A percentile compares a stretch with the other conserved stretches of the same genome.
These are phyloP conservation scores for Protula sp. DNA, from an alignment of 2,888 invertebrate genomes.

Conservation along the genomic window DNA sequence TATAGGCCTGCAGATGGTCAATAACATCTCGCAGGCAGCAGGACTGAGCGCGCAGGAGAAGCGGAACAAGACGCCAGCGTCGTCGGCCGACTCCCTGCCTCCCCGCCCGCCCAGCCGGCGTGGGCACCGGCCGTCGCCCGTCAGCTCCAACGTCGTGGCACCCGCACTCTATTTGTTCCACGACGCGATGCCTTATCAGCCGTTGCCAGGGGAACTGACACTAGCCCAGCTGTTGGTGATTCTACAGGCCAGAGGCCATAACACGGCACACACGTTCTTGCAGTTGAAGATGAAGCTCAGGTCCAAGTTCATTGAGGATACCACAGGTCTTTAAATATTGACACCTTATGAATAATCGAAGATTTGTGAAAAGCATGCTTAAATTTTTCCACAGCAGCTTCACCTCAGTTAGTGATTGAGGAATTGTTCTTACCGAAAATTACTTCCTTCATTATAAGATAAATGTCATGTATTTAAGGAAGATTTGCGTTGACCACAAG, in stretches of 20 bases:
- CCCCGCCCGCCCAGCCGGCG: slow-evolving; percentile 62
- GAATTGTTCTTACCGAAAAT: no score
- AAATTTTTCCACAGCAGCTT: no score
- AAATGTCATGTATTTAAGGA: no score
- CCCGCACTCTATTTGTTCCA: slow-evolving; percentile 34
- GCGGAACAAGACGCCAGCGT: slow-evolving; percentile 74
- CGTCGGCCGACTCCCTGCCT: slow-evolving; percentile 54
- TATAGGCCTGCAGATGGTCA: slow-evolving; percentile 50
- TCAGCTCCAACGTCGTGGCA: slow-evolving; percentile 12
- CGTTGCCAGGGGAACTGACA: slow-evolving; percentile 59
- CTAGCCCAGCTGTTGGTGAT: slow-evolving; percentile 62
- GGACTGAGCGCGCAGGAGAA: slow-evolving; percentile 82
- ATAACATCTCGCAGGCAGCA: slow-evolving; percentile 71
- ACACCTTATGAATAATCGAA: no score
- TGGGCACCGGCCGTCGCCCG: slow-evolving; percentile 30
- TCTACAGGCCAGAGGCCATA: slow-evolving; percentile 49
- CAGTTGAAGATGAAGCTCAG: slow-evolving; percentile 39
- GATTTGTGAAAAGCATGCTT: no score
- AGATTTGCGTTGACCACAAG: no score
- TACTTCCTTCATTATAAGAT: no score
- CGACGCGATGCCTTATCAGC: slow-evolving; percentile 38
- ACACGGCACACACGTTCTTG: slow-evolving; percentile 35
- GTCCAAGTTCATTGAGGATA: no score
- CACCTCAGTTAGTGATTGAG: no score
- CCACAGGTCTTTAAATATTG: no score